Conservation (phyloP, 2,113 vertebrate genomes). For the Rattus norvegicus region DNA sequence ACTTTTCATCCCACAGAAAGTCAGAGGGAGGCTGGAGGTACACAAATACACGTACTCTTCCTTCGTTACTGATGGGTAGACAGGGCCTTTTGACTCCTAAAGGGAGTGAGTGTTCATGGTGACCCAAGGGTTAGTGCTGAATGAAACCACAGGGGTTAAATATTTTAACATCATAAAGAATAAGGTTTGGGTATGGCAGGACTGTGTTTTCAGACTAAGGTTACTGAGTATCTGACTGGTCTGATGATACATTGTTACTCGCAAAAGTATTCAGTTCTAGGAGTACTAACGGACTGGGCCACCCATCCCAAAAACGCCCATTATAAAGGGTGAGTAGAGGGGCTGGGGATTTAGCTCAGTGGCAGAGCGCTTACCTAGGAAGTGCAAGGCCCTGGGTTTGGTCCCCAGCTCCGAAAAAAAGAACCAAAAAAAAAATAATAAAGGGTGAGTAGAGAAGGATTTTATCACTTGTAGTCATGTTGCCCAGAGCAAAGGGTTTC, state of each 20-base stretch:
- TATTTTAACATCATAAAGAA: accelerated
- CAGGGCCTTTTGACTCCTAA: accelerated
- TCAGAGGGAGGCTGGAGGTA: neutral
- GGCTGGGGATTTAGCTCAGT: too few species aligned
- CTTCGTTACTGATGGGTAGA: neutral
- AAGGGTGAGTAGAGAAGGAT: neutral
- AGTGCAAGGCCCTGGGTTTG: too few species aligned
- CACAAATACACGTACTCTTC: too few species aligned
- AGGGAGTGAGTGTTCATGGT: too few species aligned
- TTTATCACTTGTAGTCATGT: neutral
- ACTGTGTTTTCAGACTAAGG: neutral
- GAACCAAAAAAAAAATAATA: too few species aligned
- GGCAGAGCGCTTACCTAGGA: too few species aligned
- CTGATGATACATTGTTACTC: neutral
- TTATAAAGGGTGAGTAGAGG: neutral
- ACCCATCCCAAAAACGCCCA: neutral
- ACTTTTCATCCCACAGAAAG: neutral
- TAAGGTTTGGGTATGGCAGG: accelerated
- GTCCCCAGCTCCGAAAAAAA: too few species aligned
- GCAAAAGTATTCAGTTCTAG: neutral
- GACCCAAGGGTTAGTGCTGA: neutral
- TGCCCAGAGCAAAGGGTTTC: neutral
- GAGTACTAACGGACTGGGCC: neutral
- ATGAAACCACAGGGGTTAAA: neutral
- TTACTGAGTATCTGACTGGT: neutral